A percentile compares a stretch with the other conserved stretches of the same genome.
Evolutionary conservation across 92 coral and sea anemone species (phyloP).

Genomic region (Siderastrea siderea): DNA sequence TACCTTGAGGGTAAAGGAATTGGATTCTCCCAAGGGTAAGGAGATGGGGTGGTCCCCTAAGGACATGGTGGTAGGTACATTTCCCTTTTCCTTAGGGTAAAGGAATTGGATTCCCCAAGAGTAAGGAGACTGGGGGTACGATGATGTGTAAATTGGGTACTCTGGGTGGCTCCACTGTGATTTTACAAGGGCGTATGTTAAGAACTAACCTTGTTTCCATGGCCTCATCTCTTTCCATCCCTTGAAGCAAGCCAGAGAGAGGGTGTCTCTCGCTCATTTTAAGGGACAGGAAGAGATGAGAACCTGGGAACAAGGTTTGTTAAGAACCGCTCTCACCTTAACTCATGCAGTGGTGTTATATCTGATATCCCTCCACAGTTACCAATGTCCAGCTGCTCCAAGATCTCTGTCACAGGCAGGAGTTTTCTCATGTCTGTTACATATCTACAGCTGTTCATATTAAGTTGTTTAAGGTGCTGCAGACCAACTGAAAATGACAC

Average conservation of each 20-base stretch:
- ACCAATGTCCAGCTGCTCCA: slow-evolving; percentile 84
- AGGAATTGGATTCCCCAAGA: neutral
- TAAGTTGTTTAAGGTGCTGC: slow-evolving; percentile 78
- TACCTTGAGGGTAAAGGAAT: too few relatives aligned
- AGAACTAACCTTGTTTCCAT: too few relatives aligned
- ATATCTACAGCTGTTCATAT: slow-evolving; percentile 90
- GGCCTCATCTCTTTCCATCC: too few relatives aligned
- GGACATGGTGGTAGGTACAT: too few relatives aligned
- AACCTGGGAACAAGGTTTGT: neutral
- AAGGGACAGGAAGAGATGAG: neutral
- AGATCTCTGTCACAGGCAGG: slow-evolving; percentile 83
- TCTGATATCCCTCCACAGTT: slow-evolving; percentile 87
- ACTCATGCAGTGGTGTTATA: slow-evolving; percentile 80
- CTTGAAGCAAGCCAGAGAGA: too few relatives aligned
- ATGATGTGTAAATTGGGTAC: neutral
- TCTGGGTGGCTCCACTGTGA: too few relatives aligned
- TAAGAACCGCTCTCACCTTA: slow-evolving; percentile 65
- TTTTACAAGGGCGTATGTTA: too few relatives aligned
- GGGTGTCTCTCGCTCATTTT: too few relatives aligned
- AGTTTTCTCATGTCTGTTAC: slow-evolving; percentile 85
- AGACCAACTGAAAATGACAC: slow-evolving; percentile 76
- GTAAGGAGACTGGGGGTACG: neutral
- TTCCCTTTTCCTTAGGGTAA: too few relatives aligned
- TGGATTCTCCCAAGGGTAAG: neutral
- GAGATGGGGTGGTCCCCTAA: neutral